phyloP scores from a whole-genome alignment of 1,140 invertebrate genomes.

The Pseudomyrmex sp. region DNA sequence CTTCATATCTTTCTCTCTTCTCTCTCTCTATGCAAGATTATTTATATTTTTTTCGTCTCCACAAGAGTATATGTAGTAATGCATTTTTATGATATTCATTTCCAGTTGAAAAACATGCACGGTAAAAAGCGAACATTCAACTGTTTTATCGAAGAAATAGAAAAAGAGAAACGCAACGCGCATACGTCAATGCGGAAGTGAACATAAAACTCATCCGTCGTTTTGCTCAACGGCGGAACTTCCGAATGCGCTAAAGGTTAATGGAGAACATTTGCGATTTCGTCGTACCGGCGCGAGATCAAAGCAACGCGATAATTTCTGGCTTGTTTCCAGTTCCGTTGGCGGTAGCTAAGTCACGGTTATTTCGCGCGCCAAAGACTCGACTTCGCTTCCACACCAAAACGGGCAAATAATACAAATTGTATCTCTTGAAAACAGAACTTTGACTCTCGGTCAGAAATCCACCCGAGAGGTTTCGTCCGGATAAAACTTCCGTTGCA shows the following conservation, averaged over 20 bases:
- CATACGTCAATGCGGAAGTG: slow-evolving; percentile 15
- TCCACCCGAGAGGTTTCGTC: neutral
- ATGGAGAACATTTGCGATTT: slow-evolving; percentile 1
- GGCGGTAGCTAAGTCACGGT: slow-evolving; percentile 10
- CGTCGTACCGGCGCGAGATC: slow-evolving; percentile 9
- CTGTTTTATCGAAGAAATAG: neutral
- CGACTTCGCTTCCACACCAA: neutral
- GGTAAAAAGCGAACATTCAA: no score
- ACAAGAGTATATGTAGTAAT: no score
- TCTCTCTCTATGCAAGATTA: no score
- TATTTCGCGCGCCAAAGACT: slow-evolving; percentile 24
- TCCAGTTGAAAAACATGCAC: no score
- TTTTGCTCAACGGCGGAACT: slow-evolving; percentile 28
- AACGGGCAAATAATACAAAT: slow-evolving; percentile 7
- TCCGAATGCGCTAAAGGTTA: slow-evolving; percentile 40
- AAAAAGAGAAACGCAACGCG: neutral
- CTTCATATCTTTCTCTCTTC: no score
- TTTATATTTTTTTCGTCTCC: no score
- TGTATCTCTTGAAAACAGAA: neutral
- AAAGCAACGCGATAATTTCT: slow-evolving; percentile 39
- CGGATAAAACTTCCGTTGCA: neutral
- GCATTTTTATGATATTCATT: no score
- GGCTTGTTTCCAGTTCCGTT: slow-evolving; percentile 28
- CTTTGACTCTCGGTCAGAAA: slow-evolving; percentile 4
- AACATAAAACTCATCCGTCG: slow-evolving; percentile 13